phyloP scores from a whole-genome alignment of 2,113 vertebrate species.

The Ctenomys sociabilis region DNA sequence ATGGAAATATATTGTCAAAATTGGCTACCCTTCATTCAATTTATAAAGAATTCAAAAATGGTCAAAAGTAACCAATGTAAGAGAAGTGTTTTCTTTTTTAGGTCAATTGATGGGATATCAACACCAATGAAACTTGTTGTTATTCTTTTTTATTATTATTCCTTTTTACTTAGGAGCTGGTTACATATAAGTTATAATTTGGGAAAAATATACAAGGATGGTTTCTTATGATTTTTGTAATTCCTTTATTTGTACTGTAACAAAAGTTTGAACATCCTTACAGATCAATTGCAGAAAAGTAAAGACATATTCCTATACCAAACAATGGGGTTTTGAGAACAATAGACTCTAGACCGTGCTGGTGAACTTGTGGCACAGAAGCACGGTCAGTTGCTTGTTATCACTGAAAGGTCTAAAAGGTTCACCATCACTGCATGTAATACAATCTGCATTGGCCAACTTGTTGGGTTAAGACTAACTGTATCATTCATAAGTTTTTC shows the following conservation, averaged over 20 bases:
- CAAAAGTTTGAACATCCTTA: constrained; percentile 18
- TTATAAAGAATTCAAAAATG: not conserved
- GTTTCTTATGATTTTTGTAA: not conserved
- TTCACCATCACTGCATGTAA: not conserved
- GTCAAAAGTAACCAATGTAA: not conserved
- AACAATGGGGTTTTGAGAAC: constrained; percentile 29
- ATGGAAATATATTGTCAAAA: not conserved
- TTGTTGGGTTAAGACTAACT: not conserved
- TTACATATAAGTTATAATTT: not conserved
- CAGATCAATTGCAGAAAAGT: not conserved
- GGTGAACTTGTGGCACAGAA: not conserved
- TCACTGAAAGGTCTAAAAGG: not conserved
- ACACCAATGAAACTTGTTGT: not conserved
- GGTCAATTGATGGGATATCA: not conserved
- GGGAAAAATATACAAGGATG: not conserved
- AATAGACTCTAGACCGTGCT: not conserved
- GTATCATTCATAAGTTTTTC: constrained; percentile 18
- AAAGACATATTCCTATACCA: not conserved
- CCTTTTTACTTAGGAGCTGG: not conserved
- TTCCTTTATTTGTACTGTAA: not conserved
- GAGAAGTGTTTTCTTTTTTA: not conserved
- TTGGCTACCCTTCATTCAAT: not conserved
- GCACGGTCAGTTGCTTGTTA: not conserved
- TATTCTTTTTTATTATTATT: not conserved
- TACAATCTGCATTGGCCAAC: not conserved